Evolutionary conservation across 1,140 invertebrate genomes (phyloP).

Genomic region (Drosophila seguyi): DNA sequence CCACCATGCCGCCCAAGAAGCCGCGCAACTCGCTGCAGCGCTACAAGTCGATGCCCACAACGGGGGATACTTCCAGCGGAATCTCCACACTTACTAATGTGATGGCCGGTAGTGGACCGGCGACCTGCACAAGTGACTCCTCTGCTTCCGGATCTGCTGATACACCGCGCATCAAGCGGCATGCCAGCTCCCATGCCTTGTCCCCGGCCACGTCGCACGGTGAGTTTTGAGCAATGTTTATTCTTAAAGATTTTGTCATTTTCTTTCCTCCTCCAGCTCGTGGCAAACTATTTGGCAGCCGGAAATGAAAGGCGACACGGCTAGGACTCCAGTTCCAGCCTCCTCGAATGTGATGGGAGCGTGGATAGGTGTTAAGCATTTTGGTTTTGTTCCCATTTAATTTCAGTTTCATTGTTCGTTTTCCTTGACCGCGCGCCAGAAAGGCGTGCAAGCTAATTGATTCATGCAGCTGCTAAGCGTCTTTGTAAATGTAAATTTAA

Average conservation of each 20-base stretch:
- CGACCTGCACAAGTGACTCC: conserved; percentile 13
- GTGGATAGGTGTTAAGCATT: conserved; percentile 41
- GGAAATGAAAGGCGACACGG: conserved; percentile 59
- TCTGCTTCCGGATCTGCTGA: conserved; percentile 2
- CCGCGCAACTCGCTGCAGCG: conserved; percentile 71
- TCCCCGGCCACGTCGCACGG: conserved; percentile 61
- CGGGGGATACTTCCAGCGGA: conserved; percentile 14
- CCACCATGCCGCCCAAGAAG: conserved; percentile 63
- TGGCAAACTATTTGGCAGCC: conserved; percentile 68
- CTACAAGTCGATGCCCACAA: conserved; percentile 79
- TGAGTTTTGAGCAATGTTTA: conserved; percentile 31
- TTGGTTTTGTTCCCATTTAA: conserved; percentile 22
- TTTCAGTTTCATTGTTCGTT: conserved; percentile 22
- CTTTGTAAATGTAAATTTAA: conserved; percentile 55
- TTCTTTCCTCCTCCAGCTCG: conserved; percentile 42
- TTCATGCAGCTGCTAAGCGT: conserved; percentile 41
- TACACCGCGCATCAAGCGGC: conserved; percentile 66
- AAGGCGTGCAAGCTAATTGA: conserved; percentile 51
- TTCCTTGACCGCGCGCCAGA: conserved; percentile 15
- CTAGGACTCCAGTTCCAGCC: conserved; percentile 14
- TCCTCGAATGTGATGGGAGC: conserved; percentile 62
- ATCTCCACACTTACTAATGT: conserved; percentile 15
- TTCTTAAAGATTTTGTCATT: not conserved
- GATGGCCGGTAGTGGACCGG: conserved; percentile 5
- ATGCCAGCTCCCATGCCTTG: conserved; percentile 68